Base-by-base conservation (phyloP, 2,888 invertebrate species). In the Xanthia togata region DNA sequence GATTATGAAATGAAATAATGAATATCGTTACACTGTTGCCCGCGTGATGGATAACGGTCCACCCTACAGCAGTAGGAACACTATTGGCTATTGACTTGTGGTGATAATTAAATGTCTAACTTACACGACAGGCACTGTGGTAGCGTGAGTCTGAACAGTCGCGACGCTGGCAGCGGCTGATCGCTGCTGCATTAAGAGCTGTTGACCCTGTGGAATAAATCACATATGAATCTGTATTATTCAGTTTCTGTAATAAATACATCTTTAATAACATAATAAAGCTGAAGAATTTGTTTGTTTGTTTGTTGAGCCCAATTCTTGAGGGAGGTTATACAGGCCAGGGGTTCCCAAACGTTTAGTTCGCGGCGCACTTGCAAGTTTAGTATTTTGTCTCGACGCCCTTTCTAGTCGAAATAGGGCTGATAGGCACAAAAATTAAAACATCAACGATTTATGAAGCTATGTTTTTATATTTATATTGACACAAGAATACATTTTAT, bases 71-170 rank as follows among this genome's bases (percentile, higher is more conserved):
- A 0, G 23, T 44, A 17, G 23, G 1, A 31, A 23, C 1, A 31
- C 44, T 17, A 44, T 63, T 23, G 11, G 17, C 4, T 47, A 44
- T 26, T 8, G 12, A 20, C 6, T 41, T 4, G 9, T 76, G 23
- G 41, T 23, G 17, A n/a, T 8, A 60, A 63, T 38, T 12, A 35
- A 53, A 60, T 38, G 14, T 3, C 4, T 53, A 73, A 47, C 96
- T 94, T 89, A 96, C 96, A 95, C 95, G 72, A 94, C 93, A 87
- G 96, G 95, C 59, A 93, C 93, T 8, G 95, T 91, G 23, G 94
- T 94, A 12, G 94, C 90, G 82, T 94, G 95, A 2, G 95, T 91
- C 87, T 93, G 95, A 12, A 91, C 94, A 5, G 94, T 91, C 31
- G 94, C 88, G 73, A 87, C 92, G 73, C 89, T 92, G 12, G 92